phyloP scores from a whole-genome alignment of 2,797 vertebrate genomes.

The Thaleichthys pacificus region DNA sequence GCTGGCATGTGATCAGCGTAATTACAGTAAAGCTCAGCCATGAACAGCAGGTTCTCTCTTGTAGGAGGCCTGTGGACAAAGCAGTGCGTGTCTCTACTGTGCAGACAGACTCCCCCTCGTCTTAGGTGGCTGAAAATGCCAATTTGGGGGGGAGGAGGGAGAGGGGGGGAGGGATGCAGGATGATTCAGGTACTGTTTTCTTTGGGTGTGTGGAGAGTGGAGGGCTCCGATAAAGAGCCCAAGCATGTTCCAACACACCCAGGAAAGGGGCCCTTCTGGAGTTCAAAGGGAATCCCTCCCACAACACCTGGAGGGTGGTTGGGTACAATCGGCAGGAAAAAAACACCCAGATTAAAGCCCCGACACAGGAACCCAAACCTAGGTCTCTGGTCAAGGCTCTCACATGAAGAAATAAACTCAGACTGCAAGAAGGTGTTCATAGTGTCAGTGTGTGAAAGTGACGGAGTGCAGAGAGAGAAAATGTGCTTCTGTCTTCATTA shows the following conservation, averaged over 20 bases:
- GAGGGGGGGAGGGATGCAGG: not conserved
- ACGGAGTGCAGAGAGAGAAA: not conserved
- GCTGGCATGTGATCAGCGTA: conserved; percentile 28
- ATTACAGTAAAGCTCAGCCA: conserved; percentile 37
- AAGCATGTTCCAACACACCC: conserved; percentile 47
- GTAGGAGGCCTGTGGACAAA: conserved; percentile 19
- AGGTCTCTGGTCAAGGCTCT: not conserved
- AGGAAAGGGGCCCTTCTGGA: conserved; percentile 48
- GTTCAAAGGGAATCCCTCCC: conserved; percentile 55
- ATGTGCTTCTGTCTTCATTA: not conserved
- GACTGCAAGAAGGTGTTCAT: not conserved
- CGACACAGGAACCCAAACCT: not conserved
- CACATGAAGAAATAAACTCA: conserved; percentile 1
- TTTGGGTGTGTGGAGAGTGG: not conserved
- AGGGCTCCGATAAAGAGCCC: conserved; percentile 10
- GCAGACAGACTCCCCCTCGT: not conserved
- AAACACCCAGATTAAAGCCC: not conserved
- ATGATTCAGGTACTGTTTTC: not conserved
- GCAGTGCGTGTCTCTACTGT: not conserved
- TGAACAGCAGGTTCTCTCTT: conserved; percentile 19
- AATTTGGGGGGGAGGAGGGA: not conserved
- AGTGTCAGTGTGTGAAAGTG: not conserved
- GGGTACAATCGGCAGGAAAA: conserved; percentile 17
- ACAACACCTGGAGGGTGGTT: conserved; percentile 55
- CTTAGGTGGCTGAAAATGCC: not conserved